Conservation (phyloP, 2,797 vertebrate species). For the Trematomus bernacchii region DNA sequence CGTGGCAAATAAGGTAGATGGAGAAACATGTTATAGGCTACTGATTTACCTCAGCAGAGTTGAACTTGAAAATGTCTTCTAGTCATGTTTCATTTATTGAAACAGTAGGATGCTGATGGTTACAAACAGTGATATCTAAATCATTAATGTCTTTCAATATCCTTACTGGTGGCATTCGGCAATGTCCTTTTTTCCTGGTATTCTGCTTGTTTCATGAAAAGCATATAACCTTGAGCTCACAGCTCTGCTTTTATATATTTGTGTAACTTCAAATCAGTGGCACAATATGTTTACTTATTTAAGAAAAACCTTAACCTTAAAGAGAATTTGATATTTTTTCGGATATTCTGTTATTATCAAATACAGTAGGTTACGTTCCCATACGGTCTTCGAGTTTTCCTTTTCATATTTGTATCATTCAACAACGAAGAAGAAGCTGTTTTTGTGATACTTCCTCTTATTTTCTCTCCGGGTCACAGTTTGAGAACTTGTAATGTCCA, state of each 20-base stretch:
- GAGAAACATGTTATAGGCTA: background rate
- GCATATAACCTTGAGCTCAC: background rate
- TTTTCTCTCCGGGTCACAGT: background rate
- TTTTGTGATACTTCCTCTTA: background rate
- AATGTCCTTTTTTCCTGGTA: constrained; percentile 16
- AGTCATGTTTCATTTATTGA: background rate
- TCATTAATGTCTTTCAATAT: constrained; percentile 30
- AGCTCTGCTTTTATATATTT: background rate
- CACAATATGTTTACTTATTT: background rate
- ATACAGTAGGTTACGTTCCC: background rate
- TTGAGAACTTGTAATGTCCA: background rate
- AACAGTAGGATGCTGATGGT: constrained; percentile 4
- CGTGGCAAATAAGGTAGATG: constrained; percentile 9
- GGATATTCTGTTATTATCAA: too few relatives aligned
- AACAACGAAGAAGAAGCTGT: background rate
- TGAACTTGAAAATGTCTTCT: constrained; percentile 10
- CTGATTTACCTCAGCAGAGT: constrained; percentile 2
- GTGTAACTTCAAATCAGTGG: background rate
- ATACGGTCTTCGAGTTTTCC: background rate
- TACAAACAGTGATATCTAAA: constrained; percentile 1
- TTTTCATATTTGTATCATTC: background rate
- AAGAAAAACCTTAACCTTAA: background rate
- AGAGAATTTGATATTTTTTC: background rate
- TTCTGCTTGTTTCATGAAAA: background rate
- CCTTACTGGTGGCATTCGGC: constrained; percentile 12